These are phyloP conservation scores for Ochotona curzoniae DNA, from an alignment of 2,113 vertebrate genomes.

Conservation along the genomic window DNA sequence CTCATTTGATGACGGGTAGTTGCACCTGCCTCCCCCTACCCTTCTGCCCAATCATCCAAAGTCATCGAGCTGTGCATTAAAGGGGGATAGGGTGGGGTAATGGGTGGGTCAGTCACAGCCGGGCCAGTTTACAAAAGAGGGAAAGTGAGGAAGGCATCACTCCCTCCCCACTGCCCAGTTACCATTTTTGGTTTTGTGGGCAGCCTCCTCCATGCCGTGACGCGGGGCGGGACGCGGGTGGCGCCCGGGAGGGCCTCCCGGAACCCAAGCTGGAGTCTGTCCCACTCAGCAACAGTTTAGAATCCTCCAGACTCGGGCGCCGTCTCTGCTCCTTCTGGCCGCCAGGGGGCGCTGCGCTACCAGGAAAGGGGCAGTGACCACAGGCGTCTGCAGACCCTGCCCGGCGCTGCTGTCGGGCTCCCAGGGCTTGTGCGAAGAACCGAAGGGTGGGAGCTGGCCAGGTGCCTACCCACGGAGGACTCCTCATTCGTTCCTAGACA, in stretches of 20 bases:
- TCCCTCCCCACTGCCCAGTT: neutral
- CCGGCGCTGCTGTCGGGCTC: too few species aligned
- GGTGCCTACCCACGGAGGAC: neutral
- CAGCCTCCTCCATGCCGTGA: neutral
- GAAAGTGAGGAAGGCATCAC: neutral
- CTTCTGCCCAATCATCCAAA: neutral
- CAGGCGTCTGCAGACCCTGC: too few species aligned
- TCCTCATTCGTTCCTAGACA: neutral
- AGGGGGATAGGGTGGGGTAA: neutral
- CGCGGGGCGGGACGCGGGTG: neutral
- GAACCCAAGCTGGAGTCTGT: neutral
- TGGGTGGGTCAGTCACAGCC: neutral
- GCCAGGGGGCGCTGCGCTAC: slow-evolving; percentile 36
- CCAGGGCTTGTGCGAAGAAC: neutral
- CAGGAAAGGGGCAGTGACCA: rapidly evolving
- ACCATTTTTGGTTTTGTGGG: neutral
- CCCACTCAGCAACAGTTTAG: slow-evolving; percentile 58
- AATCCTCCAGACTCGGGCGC: neutral
- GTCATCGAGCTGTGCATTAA: too few species aligned
- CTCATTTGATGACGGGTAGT: too few species aligned
- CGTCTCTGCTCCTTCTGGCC: neutral
- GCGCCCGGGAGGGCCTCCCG: neutral
- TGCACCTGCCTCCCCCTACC: too few species aligned
- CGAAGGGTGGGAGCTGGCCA: neutral
- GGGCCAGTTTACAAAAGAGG: neutral